These are phyloP conservation scores for Lagodon rhomboides DNA, from an alignment of 2,797 vertebrate genomes.

Conservation along the genomic window DNA sequence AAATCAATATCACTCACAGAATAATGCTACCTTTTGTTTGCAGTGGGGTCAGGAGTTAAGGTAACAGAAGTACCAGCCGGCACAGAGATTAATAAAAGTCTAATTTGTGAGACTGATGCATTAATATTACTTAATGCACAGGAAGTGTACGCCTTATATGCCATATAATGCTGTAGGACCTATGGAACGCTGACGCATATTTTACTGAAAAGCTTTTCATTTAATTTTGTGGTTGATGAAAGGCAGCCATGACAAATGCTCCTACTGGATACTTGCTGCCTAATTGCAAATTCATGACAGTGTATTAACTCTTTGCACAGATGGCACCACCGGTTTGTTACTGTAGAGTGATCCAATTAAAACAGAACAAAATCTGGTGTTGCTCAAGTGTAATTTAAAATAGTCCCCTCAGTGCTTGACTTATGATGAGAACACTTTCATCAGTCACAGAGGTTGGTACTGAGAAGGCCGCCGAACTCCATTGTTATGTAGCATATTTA, in stretches of 20 bases:
- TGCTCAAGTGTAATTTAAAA: constrained; percentile 58
- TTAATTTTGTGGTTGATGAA: constrained; percentile 42
- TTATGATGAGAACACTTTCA: constrained; percentile 38
- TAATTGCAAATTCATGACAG: constrained; percentile 54
- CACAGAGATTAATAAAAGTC: constrained; percentile 54
- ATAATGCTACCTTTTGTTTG: constrained; percentile 66
- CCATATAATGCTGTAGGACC: constrained; percentile 6
- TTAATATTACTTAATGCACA: constrained; percentile 20
- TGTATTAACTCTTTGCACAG: constrained; percentile 54
- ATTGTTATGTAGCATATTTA: constrained; percentile 27
- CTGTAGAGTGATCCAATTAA: constrained; percentile 53
- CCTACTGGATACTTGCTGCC: constrained; percentile 21
- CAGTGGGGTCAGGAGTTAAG: constrained; percentile 61
- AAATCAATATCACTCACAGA: constrained; percentile 81
- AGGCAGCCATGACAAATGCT: constrained; percentile 30
- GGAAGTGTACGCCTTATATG: background rate
- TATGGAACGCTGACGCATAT: constrained; percentile 3
- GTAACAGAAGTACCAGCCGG: constrained; percentile 59
- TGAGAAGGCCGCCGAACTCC: constrained; percentile 8
- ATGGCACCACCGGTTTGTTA: constrained; percentile 53
- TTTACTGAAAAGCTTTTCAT: constrained; percentile 32
- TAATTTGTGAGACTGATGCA: constrained; percentile 42
- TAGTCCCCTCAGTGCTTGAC: constrained; percentile 40
- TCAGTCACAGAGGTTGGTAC: constrained; percentile 37
- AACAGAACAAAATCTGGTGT: constrained; percentile 48